Percentiles rank a stretch among this genome's conserved stretches.
Evolutionary conservation across 1,140 invertebrate genomes (phyloP).

Genomic region (Leptopilina clavipes): DNA sequence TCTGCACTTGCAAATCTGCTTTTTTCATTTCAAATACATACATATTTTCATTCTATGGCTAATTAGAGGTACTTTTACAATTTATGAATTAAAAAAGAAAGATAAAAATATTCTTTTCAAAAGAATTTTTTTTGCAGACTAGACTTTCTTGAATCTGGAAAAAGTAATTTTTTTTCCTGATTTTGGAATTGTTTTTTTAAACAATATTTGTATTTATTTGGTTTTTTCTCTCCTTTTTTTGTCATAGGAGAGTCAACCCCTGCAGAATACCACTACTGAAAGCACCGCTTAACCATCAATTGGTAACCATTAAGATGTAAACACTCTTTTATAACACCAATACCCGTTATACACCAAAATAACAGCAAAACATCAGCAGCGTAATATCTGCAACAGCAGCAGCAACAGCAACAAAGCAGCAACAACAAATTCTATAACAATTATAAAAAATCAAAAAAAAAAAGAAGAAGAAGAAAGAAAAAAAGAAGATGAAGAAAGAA

Average conservation of each 20-base stretch:
- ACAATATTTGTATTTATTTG: conserved; percentile 30
- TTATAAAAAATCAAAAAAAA: conserved; percentile 62
- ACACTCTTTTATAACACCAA: conserved; percentile 65
- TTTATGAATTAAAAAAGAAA: no score
- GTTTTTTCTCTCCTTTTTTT: conserved; percentile 24
- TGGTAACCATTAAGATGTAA: conserved; percentile 53
- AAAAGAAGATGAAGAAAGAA: conserved; percentile 49
- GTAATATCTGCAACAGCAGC: conserved; percentile 52
- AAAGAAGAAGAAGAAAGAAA: conserved; percentile 58
- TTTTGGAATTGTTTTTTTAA: not conserved
- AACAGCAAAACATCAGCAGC: conserved; percentile 42
- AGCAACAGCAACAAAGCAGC: conserved; percentile 59
- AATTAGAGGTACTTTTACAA: no score
- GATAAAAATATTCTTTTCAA: no score
- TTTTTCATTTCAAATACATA: not conserved
- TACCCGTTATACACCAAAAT: conserved; percentile 62
- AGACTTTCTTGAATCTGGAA: no score
- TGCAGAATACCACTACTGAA: conserved; percentile 76
- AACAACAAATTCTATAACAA: conserved; percentile 64
- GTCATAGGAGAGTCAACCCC: conserved; percentile 76
- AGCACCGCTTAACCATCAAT: conserved; percentile 75
- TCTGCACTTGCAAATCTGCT: not conserved
- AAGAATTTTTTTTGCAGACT: no score
- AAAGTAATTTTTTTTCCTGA: no score
- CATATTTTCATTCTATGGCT: no score